phyloP scores from a whole-genome alignment of 2,888 invertebrate species.

The Lycaena phlaeas region DNA sequence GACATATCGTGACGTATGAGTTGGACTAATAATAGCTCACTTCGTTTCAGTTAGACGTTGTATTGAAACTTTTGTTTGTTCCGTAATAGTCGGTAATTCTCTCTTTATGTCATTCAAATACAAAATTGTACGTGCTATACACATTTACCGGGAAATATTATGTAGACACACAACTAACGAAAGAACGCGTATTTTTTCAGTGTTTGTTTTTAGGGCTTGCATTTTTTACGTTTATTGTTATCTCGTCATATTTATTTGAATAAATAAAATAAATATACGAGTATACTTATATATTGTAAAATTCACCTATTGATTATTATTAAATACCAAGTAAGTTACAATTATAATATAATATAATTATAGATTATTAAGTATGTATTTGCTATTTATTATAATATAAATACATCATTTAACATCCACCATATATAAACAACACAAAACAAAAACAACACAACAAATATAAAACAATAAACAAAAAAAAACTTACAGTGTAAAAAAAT shows the following conservation, averaged over 20 bases:
- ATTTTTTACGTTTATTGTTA: too few species aligned
- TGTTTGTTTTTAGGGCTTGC: too few species aligned
- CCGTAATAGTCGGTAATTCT: slow-evolving; percentile 1
- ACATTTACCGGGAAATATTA: too few species aligned
- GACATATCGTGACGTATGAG: background rate
- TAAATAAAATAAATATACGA: too few species aligned
- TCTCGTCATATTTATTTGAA: too few species aligned
- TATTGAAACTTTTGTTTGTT: slow-evolving; percentile 3
- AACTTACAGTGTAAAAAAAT: slow-evolving; percentile 22
- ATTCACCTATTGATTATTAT: too few species aligned
- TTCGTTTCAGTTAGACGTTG: background rate
- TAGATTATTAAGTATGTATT: background rate
- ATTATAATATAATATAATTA: background rate
- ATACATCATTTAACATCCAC: too few species aligned
- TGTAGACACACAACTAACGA: too few species aligned
- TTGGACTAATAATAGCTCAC: background rate
- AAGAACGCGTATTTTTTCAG: too few species aligned
- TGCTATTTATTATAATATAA: too few species aligned
- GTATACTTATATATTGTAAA: too few species aligned
- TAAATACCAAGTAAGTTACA: too few species aligned
- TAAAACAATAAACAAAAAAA: background rate
- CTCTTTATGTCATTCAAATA: background rate
- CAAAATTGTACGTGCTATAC: background rate
- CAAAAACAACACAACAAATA: background rate
- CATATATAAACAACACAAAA: background rate